phyloP scores from a whole-genome alignment of 2,113 vertebrate species.

The Herpetotheres cachinnans region DNA sequence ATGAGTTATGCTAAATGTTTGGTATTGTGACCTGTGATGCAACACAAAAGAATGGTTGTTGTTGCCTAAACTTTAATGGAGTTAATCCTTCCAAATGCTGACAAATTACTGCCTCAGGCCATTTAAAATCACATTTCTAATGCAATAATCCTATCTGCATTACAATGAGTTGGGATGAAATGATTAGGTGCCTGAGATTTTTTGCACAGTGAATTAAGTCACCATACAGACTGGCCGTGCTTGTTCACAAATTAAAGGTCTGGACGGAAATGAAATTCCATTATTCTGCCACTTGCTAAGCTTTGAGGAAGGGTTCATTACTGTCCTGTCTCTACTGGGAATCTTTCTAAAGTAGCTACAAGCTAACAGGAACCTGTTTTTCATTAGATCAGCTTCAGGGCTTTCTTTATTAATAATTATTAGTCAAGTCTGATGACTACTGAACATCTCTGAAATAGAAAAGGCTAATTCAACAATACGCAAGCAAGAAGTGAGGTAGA shows the following conservation, averaged over 20 bases:
- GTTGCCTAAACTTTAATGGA: constrained; percentile 61
- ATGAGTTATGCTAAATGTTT: constrained; percentile 41
- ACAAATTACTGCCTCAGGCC: constrained; percentile 66
- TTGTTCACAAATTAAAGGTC: constrained; percentile 68
- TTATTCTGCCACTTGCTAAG: constrained; percentile 37
- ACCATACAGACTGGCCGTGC: constrained; percentile 34
- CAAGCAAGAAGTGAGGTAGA: neutral
- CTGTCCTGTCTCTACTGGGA: neutral
- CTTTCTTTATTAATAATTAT: constrained; percentile 26
- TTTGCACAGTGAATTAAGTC: constrained; percentile 72
- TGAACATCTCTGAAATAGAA: neutral
- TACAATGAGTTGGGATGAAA: constrained; percentile 60
- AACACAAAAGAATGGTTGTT: constrained; percentile 53
- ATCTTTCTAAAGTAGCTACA: constrained; percentile 32
- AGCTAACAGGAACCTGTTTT: constrained; percentile 7
- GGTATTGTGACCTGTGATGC: constrained; percentile 20
- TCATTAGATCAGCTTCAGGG: neutral
- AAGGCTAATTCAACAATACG: neutral
- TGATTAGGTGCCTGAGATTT: constrained; percentile 65
- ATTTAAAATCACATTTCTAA: constrained; percentile 76
- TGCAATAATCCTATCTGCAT: constrained; percentile 71
- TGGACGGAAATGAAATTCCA: constrained; percentile 30
- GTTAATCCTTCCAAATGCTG: constrained; percentile 74
- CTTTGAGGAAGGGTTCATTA: constrained; percentile 28
- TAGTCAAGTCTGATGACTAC: neutral